phyloP scores from a whole-genome alignment of 2,888 invertebrate genomes.

The Drosophila pseudotakahashii region DNA sequence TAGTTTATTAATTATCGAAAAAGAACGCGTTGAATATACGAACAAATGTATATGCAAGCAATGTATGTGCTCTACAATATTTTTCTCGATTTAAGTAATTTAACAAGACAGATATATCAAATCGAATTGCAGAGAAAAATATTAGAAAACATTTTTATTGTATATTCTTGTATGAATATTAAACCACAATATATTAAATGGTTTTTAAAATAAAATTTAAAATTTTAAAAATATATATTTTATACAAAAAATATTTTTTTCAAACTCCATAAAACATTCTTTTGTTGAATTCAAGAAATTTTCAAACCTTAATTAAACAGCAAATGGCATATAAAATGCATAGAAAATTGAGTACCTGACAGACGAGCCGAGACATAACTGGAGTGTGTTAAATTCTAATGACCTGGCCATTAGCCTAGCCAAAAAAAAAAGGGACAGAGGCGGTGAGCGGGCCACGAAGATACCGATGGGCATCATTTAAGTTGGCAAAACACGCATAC shows the following conservation, averaged over 20 bases:
- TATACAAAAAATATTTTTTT: no score
- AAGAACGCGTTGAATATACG: neutral
- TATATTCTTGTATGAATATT: no score
- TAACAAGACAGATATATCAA: neutral
- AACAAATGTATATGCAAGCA: neutral
- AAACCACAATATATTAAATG: no score
- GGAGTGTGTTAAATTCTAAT: constrained; percentile 45
- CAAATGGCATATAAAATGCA: constrained; percentile 19
- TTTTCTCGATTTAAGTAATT: neutral
- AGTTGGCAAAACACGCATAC: constrained; percentile 72
- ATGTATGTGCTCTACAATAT: neutral
- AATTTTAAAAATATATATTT: no score
- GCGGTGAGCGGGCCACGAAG: constrained; percentile 1
- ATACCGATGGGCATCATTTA: constrained; percentile 58
- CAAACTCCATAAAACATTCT: no score
- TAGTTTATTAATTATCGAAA: constrained; percentile 39
- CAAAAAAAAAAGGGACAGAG: constrained; percentile 30
- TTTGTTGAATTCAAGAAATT: neutral
- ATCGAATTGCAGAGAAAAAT: neutral
- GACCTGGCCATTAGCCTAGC: constrained; percentile 35
- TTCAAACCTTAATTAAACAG: constrained; percentile 7
- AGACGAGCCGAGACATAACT: constrained; percentile 15
- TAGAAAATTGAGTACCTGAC: constrained; percentile 31
- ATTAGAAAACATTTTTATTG: no score
- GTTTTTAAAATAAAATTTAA: no score